Evolutionary conservation across 2,113 vertebrate genomes (phyloP).

Genomic region (Lynx canadensis): DNA sequence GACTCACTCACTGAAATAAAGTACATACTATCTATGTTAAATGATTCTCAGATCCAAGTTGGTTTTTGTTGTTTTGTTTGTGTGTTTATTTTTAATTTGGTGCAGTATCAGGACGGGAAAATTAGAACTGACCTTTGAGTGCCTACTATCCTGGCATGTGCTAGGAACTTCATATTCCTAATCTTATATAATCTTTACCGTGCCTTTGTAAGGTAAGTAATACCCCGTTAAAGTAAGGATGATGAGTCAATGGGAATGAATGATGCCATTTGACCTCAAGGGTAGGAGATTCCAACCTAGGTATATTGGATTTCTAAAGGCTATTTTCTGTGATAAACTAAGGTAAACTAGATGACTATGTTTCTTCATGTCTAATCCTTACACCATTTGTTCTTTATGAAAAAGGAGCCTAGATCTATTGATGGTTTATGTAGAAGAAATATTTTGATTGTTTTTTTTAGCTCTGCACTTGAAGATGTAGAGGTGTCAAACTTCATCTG

Average conservation of each 20-base stretch:
- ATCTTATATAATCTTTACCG: constrained; percentile 21
- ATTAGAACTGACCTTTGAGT: constrained; percentile 47
- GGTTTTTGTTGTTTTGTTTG: constrained; percentile 59
- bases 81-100: constrained; percentile 60
- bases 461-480: background rate
- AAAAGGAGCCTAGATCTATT: background rate
- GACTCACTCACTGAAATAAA: constrained; percentile 63
- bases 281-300: background rate
- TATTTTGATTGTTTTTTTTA: constrained; percentile 59
- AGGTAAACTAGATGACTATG: background rate
- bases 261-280: background rate
- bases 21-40: constrained; percentile 3
- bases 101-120: constrained; percentile 37
- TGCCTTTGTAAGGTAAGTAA: background rate
- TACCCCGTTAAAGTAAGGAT: constrained; percentile 33
- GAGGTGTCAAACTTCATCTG: background rate
- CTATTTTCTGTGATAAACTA: background rate
- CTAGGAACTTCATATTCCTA: background rate
- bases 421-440: constrained; percentile 3
- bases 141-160: constrained; percentile 18
- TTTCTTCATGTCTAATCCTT: constrained; percentile 33
- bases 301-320: background rate
- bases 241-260: background rate
- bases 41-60: constrained; percentile 48
- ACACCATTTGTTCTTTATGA: background rate